Evolutionary conservation across 2,113 vertebrate species (phyloP).

Genomic region (Carassius auratus): DNA sequence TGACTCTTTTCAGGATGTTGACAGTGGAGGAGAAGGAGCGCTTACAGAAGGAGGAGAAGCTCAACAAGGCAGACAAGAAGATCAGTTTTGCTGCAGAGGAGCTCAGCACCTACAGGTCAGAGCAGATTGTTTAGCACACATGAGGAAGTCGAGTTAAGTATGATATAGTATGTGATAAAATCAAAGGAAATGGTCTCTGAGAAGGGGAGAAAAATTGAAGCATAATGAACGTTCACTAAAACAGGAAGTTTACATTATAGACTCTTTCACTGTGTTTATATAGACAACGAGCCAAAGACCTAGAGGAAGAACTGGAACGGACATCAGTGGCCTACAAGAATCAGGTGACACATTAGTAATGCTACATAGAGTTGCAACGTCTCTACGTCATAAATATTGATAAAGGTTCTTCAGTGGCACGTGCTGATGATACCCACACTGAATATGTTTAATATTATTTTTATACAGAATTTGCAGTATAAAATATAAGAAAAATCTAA

Average conservation of each 20-base stretch:
- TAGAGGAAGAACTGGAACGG: constrained; percentile 92
- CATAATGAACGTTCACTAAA: not conserved
- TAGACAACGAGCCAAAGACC: constrained; percentile 87
- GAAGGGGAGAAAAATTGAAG: not conserved
- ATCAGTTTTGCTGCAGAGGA: constrained; percentile 88
- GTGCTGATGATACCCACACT: not conserved
- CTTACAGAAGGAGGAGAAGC: constrained; percentile 91
- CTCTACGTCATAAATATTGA: not conserved
- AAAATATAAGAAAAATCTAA: not conserved
- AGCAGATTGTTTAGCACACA: not conserved
- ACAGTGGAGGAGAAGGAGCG: constrained; percentile 92
- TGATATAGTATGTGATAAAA: not conserved
- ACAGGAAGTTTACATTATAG: not conserved
- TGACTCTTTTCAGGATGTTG: constrained; percentile 78
- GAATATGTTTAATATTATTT: not conserved
- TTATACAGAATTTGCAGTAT: not conserved
- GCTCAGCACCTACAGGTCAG: constrained; percentile 86
- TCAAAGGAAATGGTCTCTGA: not conserved
- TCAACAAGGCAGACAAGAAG: constrained; percentile 90
- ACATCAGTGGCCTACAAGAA: constrained; percentile 89
- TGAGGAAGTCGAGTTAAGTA: not conserved
- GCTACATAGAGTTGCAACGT: constrained; percentile 9
- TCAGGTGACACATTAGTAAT: constrained; percentile 73
- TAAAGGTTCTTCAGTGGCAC: not conserved
- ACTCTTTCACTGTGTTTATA: constrained; percentile 37